Percentiles rank a stretch among this genome's conserved stretches.
These are phyloP conservation scores for Mycogona germanica DNA, from an alignment of 2,888 invertebrate species.

Conservation along the genomic window DNA sequence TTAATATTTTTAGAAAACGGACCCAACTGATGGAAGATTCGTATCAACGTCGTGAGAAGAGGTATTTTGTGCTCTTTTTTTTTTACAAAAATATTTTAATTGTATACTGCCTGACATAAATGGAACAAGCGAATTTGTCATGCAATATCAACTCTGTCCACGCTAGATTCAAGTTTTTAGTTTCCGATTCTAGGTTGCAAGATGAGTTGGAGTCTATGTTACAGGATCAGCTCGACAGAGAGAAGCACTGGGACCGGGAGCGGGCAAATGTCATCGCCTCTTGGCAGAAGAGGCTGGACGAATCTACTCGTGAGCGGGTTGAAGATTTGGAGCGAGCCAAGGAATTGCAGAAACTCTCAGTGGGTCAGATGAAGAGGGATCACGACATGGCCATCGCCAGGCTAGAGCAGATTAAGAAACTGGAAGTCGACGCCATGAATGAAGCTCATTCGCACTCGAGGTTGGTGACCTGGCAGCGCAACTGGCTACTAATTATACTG, in stretches of 20 bases:
- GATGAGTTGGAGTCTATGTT: constrained; percentile 6
- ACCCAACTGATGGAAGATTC: constrained; percentile 10
- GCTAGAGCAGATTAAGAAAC: constrained; percentile 4
- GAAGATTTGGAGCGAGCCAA: constrained; percentile 5
- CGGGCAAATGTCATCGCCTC: background rate
- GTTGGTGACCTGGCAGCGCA: too few species aligned
- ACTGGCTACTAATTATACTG: too few species aligned
- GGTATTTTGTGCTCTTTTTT: background rate
- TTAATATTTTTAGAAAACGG: constrained; percentile 4
- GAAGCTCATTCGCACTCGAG: constrained; percentile 1
- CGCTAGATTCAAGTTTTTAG: background rate
- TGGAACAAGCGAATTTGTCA: background rate
- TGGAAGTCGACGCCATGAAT: constrained; percentile 9
- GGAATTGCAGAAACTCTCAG: background rate
- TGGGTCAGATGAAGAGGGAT: constrained; percentile 1
- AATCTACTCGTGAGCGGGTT: background rate
- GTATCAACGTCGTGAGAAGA: constrained; percentile 5
- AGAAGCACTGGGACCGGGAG: constrained; percentile 1
- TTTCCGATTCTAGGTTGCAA: background rate
- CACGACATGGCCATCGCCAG: constrained; percentile 3
- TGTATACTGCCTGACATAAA: background rate
- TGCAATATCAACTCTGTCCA: background rate
- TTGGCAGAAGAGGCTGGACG: constrained; percentile 4
- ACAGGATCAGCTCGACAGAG: background rate
- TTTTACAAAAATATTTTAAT: background rate